Evolutionary conservation across 1,140 invertebrate species (phyloP).

Genomic region (Panagrolaimus sp.): DNA sequence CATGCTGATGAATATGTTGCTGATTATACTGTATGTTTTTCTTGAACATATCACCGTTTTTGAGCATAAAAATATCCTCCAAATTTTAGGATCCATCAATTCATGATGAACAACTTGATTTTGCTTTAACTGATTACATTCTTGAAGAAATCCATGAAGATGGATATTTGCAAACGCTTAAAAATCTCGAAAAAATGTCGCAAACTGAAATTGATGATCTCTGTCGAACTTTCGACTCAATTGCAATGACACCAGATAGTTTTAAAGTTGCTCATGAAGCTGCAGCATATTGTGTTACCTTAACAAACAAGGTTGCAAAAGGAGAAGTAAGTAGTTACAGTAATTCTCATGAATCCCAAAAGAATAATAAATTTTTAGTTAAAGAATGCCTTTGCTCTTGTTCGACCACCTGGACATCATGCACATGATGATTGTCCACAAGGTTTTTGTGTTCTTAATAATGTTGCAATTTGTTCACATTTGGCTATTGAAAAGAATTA

Average conservation of each 20-base stretch:
- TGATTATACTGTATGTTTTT: no score
- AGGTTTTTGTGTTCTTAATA: constrained; percentile 99
- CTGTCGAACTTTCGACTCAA: not conserved
- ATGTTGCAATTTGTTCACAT: constrained; percentile 86
- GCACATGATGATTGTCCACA: constrained; percentile 74
- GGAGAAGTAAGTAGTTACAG: not conserved
- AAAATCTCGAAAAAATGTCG: no score
- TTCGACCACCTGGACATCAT: constrained; percentile 93
- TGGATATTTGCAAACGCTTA: no score
- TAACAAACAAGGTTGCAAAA: not conserved
- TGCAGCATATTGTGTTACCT: not conserved
- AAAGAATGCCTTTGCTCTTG: constrained; percentile 85
- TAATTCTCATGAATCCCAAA: not conserved
- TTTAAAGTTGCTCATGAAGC: not conserved
- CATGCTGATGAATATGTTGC: no score
- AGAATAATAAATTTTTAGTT: not conserved
- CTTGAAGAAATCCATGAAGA: no score
- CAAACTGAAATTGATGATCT: no score
- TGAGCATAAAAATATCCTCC: no score
- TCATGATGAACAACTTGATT: no score
- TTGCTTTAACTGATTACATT: no score
- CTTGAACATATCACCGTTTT: no score
- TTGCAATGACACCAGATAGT: not conserved
- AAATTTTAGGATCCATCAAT: no score
- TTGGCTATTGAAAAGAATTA: constrained; percentile 76